Evolutionary conservation across 2,113 vertebrate species (phyloP), one percentile per base, ranked within the genome.

Genomic region (Tringa solitaria): DNA sequence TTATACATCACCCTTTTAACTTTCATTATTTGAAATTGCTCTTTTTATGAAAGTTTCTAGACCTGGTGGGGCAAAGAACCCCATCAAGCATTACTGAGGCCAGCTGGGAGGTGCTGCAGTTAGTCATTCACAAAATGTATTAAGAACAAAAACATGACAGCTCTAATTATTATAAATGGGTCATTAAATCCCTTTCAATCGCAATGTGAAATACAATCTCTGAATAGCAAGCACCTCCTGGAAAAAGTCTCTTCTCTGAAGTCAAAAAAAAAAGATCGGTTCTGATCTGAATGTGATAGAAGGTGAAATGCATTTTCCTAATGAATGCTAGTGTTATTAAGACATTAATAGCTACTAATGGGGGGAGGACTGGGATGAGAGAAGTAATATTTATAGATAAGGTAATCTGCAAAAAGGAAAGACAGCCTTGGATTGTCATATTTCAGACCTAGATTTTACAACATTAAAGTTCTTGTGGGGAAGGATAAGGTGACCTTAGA

Each of bases 131-230:
- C 77, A 95, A 93, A 94, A 95, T 60, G 64, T 73, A 65, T 94
- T 59, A 94, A 81, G 86, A 91, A 92, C 33, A 91, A 93, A 96
- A 87, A n/a, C 95, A 92, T 0, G 43, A 85, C 59, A 90, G 70
- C 46, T 89, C 50, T 95, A 93, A 96, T 96, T 92, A 85, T 93
- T 95, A 94, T 74, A 89, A 93, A 97, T 96, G 95, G 84, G 61
- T 91, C 84, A 85, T 96, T 97, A 97, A 96, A 93, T 77, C 63
- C 28, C 14, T 89, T 95, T 75, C 63, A 80, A 87, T 80, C 86
- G 54, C 43, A 76, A 48, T 41, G 35, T 89, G 70, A 95, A 97
- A 92, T 94, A 79, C 46, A 83, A 56, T 87, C 76, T 85, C 87
- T 87, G 81, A 88, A 96, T 86, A 95, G 56, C 60, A 93, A 91